Evolutionary conservation across 2,888 invertebrate species (phyloP), one percentile per base, ranked within the genome.

Genomic region (Polydrusus cervinus): DNA sequence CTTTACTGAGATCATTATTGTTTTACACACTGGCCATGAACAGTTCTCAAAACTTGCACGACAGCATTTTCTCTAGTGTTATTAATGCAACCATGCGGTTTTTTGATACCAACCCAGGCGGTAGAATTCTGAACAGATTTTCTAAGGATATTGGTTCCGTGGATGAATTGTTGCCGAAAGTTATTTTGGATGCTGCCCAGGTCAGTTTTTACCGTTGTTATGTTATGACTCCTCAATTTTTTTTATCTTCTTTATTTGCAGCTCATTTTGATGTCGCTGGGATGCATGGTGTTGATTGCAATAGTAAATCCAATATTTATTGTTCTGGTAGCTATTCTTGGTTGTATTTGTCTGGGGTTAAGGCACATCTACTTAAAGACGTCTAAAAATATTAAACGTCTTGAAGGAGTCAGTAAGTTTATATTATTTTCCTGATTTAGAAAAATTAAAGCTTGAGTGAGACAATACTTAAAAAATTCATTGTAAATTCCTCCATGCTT

Each of bases 91-190:
- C 89, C 0, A 91, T 93, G 88, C 84, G 89, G 69, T 97, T 97
- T 86, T 97, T 96, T 84, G 95, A 96, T 82, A 92, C 91, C 0
- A 97, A 96, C 85, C 95, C 96, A 1, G 91, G 92, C 80, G 94
- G 94, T 38, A 89, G 94, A 66, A 94, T 97, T 78, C 88, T 97
- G 57, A 93, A 93, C 78, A 81, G 96, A 78, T 95, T 96, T 83
- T 93, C 95, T 0, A 96, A 95, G 84, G 96, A 96, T 83, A 91
- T 95, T 83, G 95, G 95, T 0, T 90, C 92, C 0, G 91, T 95
- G 83, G 95, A 95, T 81, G 95, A 95, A 81, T 90, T 90, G 30
- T 86, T 91, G 51, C 84, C 93, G 62, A 93, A 93, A 82, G 89
- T 92, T 0, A 84, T 90, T 25, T 25, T 25, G 5, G 25, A 25